Evolutionary conservation across 2,888 invertebrate species (phyloP), one percentile per base, ranked within the genome.

Genomic region (Cheilosia vulpina): DNA sequence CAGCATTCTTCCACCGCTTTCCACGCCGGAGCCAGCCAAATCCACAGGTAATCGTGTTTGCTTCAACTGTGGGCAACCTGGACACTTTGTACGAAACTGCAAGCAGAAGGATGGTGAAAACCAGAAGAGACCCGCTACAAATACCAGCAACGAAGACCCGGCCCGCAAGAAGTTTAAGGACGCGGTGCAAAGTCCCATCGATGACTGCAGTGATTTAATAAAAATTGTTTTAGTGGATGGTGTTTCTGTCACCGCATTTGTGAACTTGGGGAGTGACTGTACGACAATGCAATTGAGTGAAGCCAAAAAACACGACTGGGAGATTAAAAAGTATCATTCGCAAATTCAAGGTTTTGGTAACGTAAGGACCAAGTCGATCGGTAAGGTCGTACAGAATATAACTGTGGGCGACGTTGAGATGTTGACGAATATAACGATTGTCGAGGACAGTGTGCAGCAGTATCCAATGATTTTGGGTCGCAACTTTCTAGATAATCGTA

Each of bases 391-490:
- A 1, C 17, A 65, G 34, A 58, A 52, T 2, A 52, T 81, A 2
- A n/a, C 13, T 13, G 76, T 57, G 1, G 75, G 58, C 0, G 52
- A 76, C 2, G 69, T 81, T 0, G 57, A 58, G 21, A 65, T 81
- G 63, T n/a, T 65, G 4, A 65, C 57, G 1, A 53, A 76, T 13
- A 50, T 81, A 11, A 15, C 53, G 0, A 50, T 81, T 1, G 81
- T 81, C 2, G 27, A 58, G 0, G 81, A 81, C 52, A 0, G 4
- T 4, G 52, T 27, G 4, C 81, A 76, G 50, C 27, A 58, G 4
- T 58, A 27, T 43, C 58, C 75, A 0, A 38, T 81, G 17, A n/a
- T 81, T 6, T 50, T 81, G 45, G 81, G 81, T 17, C 57, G 69
- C 5, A 71, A 76, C 47, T 81, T 81, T 19, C 9, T 81, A 1